These are phyloP conservation scores for Meandrusa payeni DNA, from an alignment of 2,888 invertebrate species.

Conservation along the genomic window DNA sequence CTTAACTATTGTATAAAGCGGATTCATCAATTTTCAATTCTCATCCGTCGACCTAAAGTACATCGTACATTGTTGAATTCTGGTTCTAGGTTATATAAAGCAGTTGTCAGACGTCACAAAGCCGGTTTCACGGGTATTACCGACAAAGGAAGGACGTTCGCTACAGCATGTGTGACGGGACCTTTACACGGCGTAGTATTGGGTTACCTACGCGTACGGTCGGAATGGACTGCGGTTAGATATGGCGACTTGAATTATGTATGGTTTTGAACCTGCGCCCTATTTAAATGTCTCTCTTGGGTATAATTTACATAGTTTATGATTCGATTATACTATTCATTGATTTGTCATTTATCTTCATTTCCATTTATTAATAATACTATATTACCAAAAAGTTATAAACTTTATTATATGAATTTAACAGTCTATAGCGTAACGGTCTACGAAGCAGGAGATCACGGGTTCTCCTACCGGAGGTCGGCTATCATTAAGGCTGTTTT, in stretches of 20 bases:
- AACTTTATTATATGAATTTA: no score
- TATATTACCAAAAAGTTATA: no score
- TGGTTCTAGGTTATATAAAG: constrained; percentile 24
- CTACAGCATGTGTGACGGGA: constrained; percentile 31
- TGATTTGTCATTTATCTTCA: not conserved
- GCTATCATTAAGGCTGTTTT: no score
- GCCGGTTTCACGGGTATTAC: constrained; percentile 42
- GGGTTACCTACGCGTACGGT: constrained; percentile 33
- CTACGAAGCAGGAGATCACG: no score
- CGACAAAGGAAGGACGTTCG: constrained; percentile 38
- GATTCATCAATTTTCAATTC: not conserved
- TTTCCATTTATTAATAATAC: no score
- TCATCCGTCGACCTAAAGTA: not conserved
- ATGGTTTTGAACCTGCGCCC: constrained; percentile 7
- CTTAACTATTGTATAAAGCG: constrained; percentile 1
- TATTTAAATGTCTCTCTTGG: not conserved
- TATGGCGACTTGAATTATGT: constrained; percentile 15
- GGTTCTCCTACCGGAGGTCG: no score
- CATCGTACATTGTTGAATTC: not conserved
- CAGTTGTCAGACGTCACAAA: constrained; percentile 29
- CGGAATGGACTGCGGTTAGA: constrained; percentile 10
- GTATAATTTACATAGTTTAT: not conserved
- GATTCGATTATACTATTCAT: no score
- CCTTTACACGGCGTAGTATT: constrained; percentile 35
- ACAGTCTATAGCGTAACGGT: no score